Conservation (phyloP, 2,113 vertebrate species). For the Pithys albifrons region DNA sequence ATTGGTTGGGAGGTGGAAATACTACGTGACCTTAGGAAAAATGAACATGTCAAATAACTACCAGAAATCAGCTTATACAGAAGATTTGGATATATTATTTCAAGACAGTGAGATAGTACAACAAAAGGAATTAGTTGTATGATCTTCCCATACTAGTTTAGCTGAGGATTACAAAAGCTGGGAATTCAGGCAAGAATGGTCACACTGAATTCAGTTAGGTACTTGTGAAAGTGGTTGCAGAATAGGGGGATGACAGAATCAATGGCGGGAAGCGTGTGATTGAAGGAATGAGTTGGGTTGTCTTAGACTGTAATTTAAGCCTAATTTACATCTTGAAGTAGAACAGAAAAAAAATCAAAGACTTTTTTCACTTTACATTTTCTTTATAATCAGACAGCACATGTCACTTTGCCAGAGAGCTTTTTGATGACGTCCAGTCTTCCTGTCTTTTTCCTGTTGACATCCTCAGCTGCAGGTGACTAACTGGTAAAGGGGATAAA, state of each 20-base stretch:
- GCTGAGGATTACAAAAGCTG: not conserved
- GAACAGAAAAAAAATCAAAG: not conserved
- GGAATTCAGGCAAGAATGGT: not conserved
- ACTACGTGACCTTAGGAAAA: not conserved
- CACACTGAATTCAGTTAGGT: not conserved
- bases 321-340: not conserved
- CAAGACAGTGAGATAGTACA: not conserved
- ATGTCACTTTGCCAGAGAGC: not conserved
- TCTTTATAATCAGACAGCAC: not conserved
- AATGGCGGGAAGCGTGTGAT: not conserved
- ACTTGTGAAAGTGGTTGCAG: not conserved
- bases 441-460: not conserved
- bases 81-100: not conserved
- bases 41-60: not conserved
- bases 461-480: not conserved
- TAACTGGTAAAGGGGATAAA: not conserved
- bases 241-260: not conserved
- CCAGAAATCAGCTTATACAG: not conserved
- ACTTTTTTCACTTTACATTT: not conserved
- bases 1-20: not conserved
- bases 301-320: not conserved
- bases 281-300: not conserved
- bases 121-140: not conserved
- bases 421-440: not conserved
- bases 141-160: not conserved